These are phyloP conservation scores for Cheirogaleus medius DNA, from an alignment of 2,113 vertebrate species.

Conservation along the genomic window DNA sequence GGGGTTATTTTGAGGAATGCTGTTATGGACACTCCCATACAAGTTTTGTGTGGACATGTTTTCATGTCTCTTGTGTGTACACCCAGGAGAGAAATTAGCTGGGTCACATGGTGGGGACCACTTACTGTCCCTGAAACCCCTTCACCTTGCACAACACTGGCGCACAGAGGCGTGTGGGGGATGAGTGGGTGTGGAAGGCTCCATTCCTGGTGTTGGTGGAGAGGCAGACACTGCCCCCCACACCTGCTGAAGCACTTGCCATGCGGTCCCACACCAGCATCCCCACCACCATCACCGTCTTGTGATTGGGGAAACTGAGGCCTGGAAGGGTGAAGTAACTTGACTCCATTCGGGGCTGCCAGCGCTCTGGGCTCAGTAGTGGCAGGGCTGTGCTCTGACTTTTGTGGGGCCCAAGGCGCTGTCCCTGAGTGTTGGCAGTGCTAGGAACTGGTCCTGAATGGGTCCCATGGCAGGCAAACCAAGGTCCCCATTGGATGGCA, in stretches of 20 bases:
- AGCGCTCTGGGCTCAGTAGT: background rate
- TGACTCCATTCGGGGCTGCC: background rate
- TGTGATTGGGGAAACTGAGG: background rate
- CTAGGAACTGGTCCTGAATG: background rate
- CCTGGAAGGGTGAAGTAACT: background rate
- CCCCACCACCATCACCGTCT: fast-evolving
- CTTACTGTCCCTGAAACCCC: background rate
- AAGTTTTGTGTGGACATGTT: fast-evolving
- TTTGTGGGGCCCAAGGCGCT: fast-evolving
- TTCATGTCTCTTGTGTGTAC: background rate
- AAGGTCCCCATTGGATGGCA: fast-evolving
- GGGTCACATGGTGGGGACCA: background rate
- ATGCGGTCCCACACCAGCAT: fast-evolving
- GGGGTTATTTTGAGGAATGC: background rate
- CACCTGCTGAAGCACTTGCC: fast-evolving
- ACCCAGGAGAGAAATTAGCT: background rate
- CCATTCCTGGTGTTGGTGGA: no score
- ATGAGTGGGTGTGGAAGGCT: fast-evolving
- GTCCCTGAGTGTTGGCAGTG: background rate
- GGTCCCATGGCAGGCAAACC: fast-evolving
- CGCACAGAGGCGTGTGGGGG: fast-evolving
- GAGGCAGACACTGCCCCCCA: background rate
- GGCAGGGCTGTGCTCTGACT: background rate
- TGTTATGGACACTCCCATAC: fast-evolving
- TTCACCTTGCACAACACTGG: background rate